These are phyloP conservation scores for Pollimyrus isidori DNA, from an alignment of 2,113 vertebrate genomes.

Conservation along the genomic window DNA sequence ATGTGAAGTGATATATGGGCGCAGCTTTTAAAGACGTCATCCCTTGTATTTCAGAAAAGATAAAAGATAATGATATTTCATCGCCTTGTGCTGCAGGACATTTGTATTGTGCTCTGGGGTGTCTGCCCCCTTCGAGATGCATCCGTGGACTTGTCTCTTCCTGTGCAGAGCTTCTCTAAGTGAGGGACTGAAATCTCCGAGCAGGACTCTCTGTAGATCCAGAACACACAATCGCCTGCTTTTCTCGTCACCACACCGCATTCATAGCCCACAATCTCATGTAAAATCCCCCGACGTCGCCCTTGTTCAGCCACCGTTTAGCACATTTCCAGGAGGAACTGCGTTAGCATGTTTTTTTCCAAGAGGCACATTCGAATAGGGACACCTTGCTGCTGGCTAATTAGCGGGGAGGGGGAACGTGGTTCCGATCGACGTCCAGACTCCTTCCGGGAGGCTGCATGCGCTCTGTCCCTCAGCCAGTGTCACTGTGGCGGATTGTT, in stretches of 20 bases:
- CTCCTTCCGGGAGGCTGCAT: background rate
- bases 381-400: background rate
- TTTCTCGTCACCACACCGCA: background rate
- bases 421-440: background rate
- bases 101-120: background rate
- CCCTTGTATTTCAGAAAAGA: background rate
- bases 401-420: background rate
- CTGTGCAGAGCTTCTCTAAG: background rate
- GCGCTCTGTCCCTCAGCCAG: background rate
- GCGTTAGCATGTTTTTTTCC: background rate
- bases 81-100: background rate
- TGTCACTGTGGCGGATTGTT: slow-evolving; percentile 15
- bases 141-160: background rate
- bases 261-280: background rate
- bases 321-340: background rate
- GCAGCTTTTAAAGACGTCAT: background rate
- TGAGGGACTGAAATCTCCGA: background rate
- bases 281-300: background rate
- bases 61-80: background rate
- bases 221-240: background rate
- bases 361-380: background rate
- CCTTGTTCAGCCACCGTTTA: background rate
- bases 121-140: background rate
- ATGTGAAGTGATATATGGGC: background rate
- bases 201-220: background rate